Conservation (phyloP, 1,140 invertebrate species). For the Zaprionus camerounensis region DNA sequence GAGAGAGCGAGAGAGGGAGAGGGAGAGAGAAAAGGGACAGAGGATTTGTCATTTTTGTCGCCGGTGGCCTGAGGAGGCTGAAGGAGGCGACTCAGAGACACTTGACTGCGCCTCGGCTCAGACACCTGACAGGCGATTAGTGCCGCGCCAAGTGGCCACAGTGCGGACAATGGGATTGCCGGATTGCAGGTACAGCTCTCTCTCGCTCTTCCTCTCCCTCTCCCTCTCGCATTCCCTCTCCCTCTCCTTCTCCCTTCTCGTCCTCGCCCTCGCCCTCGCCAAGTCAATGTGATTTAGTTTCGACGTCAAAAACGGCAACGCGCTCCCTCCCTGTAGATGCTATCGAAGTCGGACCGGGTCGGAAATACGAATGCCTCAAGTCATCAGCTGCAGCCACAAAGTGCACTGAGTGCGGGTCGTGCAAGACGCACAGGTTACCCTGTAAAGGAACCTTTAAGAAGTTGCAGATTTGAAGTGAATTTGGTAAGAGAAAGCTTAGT, state of each 20-base stretch:
- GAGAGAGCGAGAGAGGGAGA: neutral
- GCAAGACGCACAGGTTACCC: neutral
- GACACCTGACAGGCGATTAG: slow-evolving; percentile 49
- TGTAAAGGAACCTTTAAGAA: neutral
- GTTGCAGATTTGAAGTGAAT: neutral
- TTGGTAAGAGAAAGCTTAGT: neutral
- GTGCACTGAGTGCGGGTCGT: neutral
- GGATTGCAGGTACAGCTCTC: neutral
- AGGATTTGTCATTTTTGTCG: slow-evolving; percentile 57
- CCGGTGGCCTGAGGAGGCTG: slow-evolving; percentile 24
- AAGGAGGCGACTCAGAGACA: slow-evolving; percentile 18
- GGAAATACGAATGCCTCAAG: slow-evolving; percentile 68
- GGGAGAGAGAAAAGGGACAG: slow-evolving; percentile 20
- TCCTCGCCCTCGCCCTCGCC: neutral
- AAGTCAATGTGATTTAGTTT: slow-evolving; percentile 66
- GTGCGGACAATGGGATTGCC: slow-evolving; percentile 4
- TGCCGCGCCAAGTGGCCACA: slow-evolving; percentile 16
- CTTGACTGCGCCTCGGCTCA: slow-evolving; percentile 51
- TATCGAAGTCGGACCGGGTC: slow-evolving; percentile 49
- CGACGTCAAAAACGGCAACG: slow-evolving; percentile 40
- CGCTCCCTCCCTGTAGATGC: slow-evolving; percentile 42
- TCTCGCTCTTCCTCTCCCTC: neutral
- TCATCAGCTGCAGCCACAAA: slow-evolving; percentile 64
- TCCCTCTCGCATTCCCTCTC: neutral
- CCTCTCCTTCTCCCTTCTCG: too few relatives aligned